Evolutionary conservation across 1,140 invertebrate genomes (phyloP), one percentile per base, ranked within the genome.

Genomic region (Leptinotarsa defecta): DNA sequence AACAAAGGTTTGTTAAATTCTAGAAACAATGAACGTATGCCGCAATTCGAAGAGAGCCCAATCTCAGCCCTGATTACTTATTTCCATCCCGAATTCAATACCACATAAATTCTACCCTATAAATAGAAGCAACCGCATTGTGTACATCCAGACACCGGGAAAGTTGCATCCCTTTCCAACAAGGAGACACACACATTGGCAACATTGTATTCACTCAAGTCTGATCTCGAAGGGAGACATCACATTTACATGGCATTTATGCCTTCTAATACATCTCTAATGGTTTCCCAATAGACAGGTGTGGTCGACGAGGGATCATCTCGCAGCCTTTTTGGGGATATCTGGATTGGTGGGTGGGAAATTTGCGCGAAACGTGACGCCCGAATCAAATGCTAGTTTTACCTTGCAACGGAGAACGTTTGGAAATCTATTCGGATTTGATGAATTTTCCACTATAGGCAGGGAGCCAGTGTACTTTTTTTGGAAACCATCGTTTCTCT

Each of bases 201-300:
- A 57, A 57, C 52, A 57, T 19, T 57, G 52, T 19, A 57, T 4
- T 57, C 52, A 17, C 0, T 6, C 15, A 17, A 15, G 52, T 57
- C 52, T 17, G 52, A 57, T 57, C 52, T 57, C 52, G 15, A 22
- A 22, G 43, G 20, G 24, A 70, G 20, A 70, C 68, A 20, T 70
- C 27, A 43, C 68, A 70, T 70, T 43, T 70, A 70, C 13, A 70
- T 70, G 68, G 68, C 27, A 34, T 49, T 43, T 70, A 49, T 70
- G 34, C 17, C 27, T 49, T 73, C 75, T 76, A 76, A 76, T 76
- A 15, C 52, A 57, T 57, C 52, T 57, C 52, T 57, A 57, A 57
- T 57, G 75, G 71, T 76, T 76, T 76, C 75, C 75, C 75, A 57
- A 76, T 76, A 74, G 75, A 76, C 75, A 76, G 62, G 75, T 73